These are phyloP conservation scores for Adrianichthys oophorus DNA, from an alignment of 2,797 vertebrate genomes.

Conservation along the genomic window DNA sequence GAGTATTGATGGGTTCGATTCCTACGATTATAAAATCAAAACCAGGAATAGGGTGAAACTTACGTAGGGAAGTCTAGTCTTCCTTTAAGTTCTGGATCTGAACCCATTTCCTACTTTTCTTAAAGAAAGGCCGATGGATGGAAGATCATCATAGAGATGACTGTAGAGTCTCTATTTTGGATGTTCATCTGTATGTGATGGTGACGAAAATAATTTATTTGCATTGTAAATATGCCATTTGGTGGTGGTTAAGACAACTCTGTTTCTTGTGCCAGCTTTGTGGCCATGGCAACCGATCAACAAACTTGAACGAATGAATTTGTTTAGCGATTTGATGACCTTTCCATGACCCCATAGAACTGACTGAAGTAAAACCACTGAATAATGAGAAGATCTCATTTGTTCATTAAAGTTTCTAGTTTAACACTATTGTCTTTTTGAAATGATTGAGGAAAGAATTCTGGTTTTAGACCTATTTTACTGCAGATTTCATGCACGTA, in stretches of 20 bases:
- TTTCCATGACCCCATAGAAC: not conserved
- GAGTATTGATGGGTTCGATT: slow-evolving; percentile 25
- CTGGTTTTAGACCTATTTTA: slow-evolving; percentile 72
- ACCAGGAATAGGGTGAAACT: slow-evolving; percentile 57
- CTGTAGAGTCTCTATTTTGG: slow-evolving; percentile 9
- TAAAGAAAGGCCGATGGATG: slow-evolving; percentile 42
- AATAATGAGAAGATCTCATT: no score
- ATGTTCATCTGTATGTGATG: slow-evolving; percentile 30
- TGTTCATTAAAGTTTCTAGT: no score
- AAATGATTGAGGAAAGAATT: slow-evolving; percentile 67
- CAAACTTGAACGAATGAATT: slow-evolving; percentile 1
- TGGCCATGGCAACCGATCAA: slow-evolving; percentile 12
- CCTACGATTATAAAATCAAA: slow-evolving; percentile 27
- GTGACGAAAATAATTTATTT: slow-evolving; percentile 41
- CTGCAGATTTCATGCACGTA: slow-evolving; percentile 81
- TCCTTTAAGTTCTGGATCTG: slow-evolving; percentile 14
- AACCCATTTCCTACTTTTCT: slow-evolving; percentile 20
- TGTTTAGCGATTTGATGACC: not conserved
- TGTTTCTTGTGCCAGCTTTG: not conserved
- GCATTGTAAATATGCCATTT: slow-evolving; percentile 56
- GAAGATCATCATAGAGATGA: slow-evolving; percentile 20
- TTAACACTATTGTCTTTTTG: no score
- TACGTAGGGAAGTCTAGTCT: not conserved
- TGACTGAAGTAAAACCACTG: not conserved
- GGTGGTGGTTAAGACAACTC: slow-evolving; percentile 8